phyloP scores from a whole-genome alignment of 1,140 invertebrate species.

The Heterodera carotae region DNA sequence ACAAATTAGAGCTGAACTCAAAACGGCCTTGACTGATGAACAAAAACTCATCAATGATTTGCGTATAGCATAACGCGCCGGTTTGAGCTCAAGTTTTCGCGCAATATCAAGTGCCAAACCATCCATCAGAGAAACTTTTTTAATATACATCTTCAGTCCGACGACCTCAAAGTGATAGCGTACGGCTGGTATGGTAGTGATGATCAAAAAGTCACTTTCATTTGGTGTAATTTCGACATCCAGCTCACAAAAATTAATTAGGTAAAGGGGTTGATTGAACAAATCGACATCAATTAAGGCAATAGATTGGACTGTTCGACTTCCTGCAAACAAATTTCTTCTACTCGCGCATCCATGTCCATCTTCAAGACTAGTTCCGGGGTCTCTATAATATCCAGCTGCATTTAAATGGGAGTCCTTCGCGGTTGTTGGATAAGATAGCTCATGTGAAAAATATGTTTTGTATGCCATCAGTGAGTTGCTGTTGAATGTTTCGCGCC shows the following conservation, averaged over 20 bases:
- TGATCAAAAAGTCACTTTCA: no score
- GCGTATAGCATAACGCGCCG: no score
- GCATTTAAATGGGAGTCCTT: not conserved
- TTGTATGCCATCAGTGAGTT: slow-evolving; percentile 4
- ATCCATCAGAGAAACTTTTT: no score
- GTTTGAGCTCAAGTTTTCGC: no score
- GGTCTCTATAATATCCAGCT: no score
- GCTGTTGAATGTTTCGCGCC: not conserved
- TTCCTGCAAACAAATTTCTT: not conserved
- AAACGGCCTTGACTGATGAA: no score
- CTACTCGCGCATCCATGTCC: no score
- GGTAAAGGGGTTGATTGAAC: not conserved
- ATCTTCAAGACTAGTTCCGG: no score
- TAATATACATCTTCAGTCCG: slow-evolving; percentile 7
- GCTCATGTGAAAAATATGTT: not conserved
- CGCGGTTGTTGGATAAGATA: not conserved
- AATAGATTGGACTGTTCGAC: not conserved
- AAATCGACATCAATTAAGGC: slow-evolving; percentile 9
- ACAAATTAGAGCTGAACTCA: no score
- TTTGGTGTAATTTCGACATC: slow-evolving; percentile 11
- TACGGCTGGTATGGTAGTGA: no score
- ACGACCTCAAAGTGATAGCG: not conserved
- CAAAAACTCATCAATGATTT: no score
- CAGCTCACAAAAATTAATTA: slow-evolving; percentile 2
- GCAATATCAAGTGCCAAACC: no score